Evolutionary conservation across 2,113 vertebrate genomes (phyloP).

Genomic region (Cynoglossus semilaevis): DNA sequence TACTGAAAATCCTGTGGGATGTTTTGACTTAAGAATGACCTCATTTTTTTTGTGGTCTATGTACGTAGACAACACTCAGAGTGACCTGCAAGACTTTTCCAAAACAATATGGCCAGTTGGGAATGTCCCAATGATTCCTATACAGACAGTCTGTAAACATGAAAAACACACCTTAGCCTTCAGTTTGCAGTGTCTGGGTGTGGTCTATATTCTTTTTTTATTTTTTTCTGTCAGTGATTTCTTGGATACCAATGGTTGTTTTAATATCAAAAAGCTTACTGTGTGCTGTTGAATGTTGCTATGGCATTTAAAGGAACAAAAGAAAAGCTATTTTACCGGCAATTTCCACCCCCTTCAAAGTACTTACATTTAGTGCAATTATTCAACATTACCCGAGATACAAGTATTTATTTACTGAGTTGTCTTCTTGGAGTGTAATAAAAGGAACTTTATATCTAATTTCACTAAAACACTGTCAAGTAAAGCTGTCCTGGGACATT

Average conservation of each 20-base stretch:
- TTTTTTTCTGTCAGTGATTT: conserved; percentile 41
- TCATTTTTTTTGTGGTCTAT: conserved; percentile 5
- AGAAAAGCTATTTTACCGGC: conserved; percentile 47
- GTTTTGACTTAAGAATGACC: conserved; percentile 10
- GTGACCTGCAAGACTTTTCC: conserved; percentile 16
- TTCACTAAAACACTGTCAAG: conserved; percentile 14
- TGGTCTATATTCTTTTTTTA: conserved; percentile 4
- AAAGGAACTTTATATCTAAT: not conserved
- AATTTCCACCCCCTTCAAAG: conserved; percentile 40
- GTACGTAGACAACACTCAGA: conserved; percentile 10
- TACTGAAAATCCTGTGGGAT: conserved; percentile 1
- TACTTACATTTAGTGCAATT: conserved; percentile 22
- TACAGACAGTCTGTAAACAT: conserved; percentile 20
- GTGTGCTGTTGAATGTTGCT: conserved; percentile 71
- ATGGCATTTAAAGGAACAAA: conserved; percentile 54
- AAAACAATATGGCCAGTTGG: conserved; percentile 12
- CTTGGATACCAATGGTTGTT: conserved; percentile 59
- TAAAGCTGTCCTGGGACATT: not conserved
- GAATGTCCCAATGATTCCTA: not conserved
- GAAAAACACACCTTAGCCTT: not conserved
- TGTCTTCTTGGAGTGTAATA: conserved; percentile 17
- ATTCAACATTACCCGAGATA: conserved; percentile 8
- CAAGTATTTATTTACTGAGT: conserved; percentile 9
- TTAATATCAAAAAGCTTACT: conserved; percentile 59
- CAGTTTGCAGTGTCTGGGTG: conserved; percentile 34